A percentile compares a stretch with the other conserved stretches of the same genome.
Evolutionary conservation across 1,140 invertebrate species (phyloP).

Genomic region (Heliothis subflexa): DNA sequence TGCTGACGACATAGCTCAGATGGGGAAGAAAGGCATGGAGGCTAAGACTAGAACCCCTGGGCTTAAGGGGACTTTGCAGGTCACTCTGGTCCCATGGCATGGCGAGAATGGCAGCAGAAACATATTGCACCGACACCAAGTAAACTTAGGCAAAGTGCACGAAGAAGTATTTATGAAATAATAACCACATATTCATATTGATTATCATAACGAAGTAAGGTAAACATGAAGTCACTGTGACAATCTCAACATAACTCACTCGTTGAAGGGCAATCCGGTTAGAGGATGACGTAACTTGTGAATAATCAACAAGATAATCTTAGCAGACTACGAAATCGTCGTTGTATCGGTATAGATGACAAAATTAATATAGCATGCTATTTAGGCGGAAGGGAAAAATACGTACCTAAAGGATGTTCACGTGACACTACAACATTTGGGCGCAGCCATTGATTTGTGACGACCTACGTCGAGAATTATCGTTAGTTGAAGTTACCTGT

Average conservation of each 20-base stretch:
- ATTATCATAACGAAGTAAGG: constrained; percentile 27
- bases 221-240: constrained; percentile 18
- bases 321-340: background rate
- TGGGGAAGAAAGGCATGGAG: no score
- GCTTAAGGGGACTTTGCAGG: no score
- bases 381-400: no score
- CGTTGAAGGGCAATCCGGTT: constrained; percentile 23
- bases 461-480: no score
- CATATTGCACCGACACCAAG: background rate
- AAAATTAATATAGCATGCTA: background rate
- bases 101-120: no score
- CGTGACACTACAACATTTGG: no score
- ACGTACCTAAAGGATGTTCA: no score
- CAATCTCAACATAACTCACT: background rate
- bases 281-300: constrained; percentile 30
- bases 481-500: no score
- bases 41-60: no score
- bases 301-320: constrained; percentile 38
- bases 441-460: no score
- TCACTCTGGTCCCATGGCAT: no score
- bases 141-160: background rate
- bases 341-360: background rate
- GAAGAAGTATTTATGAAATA: background rate
- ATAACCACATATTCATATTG: background rate
- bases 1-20: no score